Conservation (phyloP, 2,113 vertebrate species). For the Callopanchax toddi region DNA sequence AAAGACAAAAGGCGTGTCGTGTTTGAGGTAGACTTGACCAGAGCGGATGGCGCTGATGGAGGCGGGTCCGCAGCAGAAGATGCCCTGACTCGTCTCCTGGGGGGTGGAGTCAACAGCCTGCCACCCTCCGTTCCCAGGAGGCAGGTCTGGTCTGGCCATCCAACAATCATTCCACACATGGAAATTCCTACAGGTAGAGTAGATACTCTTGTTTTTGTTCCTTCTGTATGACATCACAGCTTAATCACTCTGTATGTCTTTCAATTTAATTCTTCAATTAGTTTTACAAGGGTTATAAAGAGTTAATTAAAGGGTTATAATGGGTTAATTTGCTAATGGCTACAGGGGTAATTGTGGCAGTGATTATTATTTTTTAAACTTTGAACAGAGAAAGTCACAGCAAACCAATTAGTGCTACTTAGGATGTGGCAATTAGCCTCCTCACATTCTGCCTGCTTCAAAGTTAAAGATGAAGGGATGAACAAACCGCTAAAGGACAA, state of each 20-base stretch:
- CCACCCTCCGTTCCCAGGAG: constrained; percentile 83
- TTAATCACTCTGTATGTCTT: neutral
- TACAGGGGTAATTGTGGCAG: neutral
- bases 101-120: constrained; percentile 86
- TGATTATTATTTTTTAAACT: neutral
- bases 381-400: no score
- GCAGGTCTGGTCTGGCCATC: constrained; percentile 91
- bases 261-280: neutral
- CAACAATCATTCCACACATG: constrained; percentile 95
- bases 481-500: neutral
- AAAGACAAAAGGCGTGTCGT: constrained; percentile 89
- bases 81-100: constrained; percentile 92
- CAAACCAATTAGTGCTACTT: neutral
- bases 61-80: constrained; percentile 90
- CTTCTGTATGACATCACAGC: no score
- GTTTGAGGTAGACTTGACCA: constrained; percentile 88
- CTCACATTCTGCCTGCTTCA: neutral
- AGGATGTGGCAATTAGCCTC: constrained; percentile 1
- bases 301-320: neutral
- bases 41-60: constrained; percentile 86
- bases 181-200: constrained; percentile 86
- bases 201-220: neutral
- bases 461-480: neutral
- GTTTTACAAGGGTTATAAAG: neutral
- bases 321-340: neutral